Evolutionary conservation across 1,140 invertebrate genomes (phyloP).

Genomic region (Subanguina moxae): DNA sequence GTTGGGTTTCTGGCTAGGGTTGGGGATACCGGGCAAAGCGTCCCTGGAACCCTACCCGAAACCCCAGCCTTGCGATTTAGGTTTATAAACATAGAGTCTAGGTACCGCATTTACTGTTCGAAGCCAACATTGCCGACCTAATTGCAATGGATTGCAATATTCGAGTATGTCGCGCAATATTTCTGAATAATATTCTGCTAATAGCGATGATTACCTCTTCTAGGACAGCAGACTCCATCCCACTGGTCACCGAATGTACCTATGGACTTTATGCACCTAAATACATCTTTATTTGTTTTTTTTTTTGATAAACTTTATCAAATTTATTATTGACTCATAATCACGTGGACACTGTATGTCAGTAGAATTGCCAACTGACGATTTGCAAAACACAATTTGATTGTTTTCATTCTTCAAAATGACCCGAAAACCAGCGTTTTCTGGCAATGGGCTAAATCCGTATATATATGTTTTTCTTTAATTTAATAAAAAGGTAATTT

Average conservation of each 20-base stretch:
- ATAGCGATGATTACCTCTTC: conserved; percentile 30
- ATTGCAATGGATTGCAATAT: neutral
- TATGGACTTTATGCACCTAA: conserved; percentile 19
- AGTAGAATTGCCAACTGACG: conserved; percentile 10
- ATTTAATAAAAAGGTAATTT: too few relatives aligned
- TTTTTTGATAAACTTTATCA: too few relatives aligned
- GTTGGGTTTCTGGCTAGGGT: too few relatives aligned
- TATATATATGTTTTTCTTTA: too few relatives aligned
- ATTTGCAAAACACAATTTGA: conserved; percentile 27
- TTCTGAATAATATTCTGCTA: too few relatives aligned
- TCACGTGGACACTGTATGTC: conserved; percentile 5
- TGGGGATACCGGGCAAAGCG: too few relatives aligned
- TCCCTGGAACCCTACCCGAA: too few relatives aligned
- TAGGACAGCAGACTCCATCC: conserved; percentile 34
- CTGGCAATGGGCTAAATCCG: conserved; percentile 17
- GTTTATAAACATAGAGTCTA: too few relatives aligned
- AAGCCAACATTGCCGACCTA: neutral
- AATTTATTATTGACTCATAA: conserved; percentile 12
- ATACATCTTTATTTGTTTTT: too few relatives aligned
- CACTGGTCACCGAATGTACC: conserved; percentile 27
- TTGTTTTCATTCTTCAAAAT: conserved; percentile 27
- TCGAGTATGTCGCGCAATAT: neutral
- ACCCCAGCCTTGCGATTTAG: too few relatives aligned
- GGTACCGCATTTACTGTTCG: too few relatives aligned
- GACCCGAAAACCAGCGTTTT: conserved; percentile 32